Evolutionary conservation across 2,113 vertebrate genomes (phyloP).

Genomic region (Myotis lucifugus): DNA sequence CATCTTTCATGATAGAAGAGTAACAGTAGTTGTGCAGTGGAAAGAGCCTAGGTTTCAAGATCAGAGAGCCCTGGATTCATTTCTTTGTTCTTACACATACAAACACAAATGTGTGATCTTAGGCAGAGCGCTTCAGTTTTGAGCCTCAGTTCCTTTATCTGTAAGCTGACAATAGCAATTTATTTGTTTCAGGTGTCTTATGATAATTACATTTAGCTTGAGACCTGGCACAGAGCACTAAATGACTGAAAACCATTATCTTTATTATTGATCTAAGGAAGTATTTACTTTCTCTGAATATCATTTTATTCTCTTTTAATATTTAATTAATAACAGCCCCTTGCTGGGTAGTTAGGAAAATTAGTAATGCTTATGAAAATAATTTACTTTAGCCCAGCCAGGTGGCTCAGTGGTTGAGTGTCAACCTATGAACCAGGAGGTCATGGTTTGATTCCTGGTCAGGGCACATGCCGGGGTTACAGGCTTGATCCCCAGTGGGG

Average conservation of each 20-base stretch:
- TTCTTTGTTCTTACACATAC: not conserved
- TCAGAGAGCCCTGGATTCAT: not conserved
- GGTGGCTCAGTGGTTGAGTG: too few species aligned
- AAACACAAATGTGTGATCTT: not conserved
- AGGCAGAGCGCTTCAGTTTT: not conserved
- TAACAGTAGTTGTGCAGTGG: not conserved
- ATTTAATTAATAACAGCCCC: not conserved
- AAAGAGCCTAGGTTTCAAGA: not conserved
- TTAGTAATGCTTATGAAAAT: not conserved
- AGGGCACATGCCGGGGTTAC: too few species aligned
- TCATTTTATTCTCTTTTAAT: not conserved
- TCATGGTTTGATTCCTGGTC: too few species aligned
- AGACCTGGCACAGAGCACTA: not conserved
- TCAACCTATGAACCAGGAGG: too few species aligned
- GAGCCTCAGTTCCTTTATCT: not conserved
- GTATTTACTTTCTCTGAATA: not conserved
- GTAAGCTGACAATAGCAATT: not conserved
- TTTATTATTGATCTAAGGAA: not conserved
- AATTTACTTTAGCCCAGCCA: not conserved
- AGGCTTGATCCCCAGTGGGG: too few species aligned
- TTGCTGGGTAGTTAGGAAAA: not conserved
- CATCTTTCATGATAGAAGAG: not conserved
- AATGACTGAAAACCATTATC: not conserved
- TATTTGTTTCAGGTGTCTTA: not conserved
- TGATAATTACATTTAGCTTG: not conserved